These are phyloP conservation scores for Penaeus indicus DNA, from an alignment of 1,140 invertebrate species.

Conservation along the genomic window DNA sequence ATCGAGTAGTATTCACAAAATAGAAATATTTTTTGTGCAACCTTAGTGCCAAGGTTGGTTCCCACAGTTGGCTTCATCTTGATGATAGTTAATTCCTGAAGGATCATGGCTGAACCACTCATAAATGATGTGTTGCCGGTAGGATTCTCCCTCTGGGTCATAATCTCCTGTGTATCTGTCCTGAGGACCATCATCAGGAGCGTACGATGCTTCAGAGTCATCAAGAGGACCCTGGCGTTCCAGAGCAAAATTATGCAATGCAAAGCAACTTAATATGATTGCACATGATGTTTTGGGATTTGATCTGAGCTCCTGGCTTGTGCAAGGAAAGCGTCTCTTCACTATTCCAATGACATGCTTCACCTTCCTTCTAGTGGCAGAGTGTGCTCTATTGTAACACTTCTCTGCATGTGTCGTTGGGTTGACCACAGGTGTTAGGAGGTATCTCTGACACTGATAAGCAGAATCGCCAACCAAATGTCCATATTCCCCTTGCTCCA, in stretches of 20 bases:
- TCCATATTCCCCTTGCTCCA: slow-evolving; percentile 56
- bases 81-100: background rate
- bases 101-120: slow-evolving; percentile 55
- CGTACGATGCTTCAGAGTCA: slow-evolving; percentile 23
- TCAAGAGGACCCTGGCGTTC: slow-evolving; percentile 43
- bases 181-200: slow-evolving; percentile 48
- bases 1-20: background rate
- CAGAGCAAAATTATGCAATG: slow-evolving; percentile 49
- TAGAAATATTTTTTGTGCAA: background rate
- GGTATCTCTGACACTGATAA: slow-evolving; percentile 54
- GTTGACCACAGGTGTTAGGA: slow-evolving; percentile 39
- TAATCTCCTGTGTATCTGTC: slow-evolving; percentile 47
- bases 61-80: slow-evolving; percentile 11
- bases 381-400: slow-evolving; percentile 48
- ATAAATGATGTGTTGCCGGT: slow-evolving; percentile 53
- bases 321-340: slow-evolving; percentile 46
- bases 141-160: slow-evolving; percentile 57
- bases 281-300: slow-evolving; percentile 58
- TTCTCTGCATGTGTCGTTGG: slow-evolving; percentile 45
- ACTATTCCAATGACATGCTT: slow-evolving; percentile 42
- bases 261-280: slow-evolving; percentile 50
- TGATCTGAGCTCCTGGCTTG: slow-evolving; percentile 43
- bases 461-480: slow-evolving; percentile 51
- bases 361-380: slow-evolving; percentile 32
- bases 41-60: slow-evolving; percentile 1